phyloP scores from a whole-genome alignment of 2,888 invertebrate genomes.

The Horisme vitalbata region DNA sequence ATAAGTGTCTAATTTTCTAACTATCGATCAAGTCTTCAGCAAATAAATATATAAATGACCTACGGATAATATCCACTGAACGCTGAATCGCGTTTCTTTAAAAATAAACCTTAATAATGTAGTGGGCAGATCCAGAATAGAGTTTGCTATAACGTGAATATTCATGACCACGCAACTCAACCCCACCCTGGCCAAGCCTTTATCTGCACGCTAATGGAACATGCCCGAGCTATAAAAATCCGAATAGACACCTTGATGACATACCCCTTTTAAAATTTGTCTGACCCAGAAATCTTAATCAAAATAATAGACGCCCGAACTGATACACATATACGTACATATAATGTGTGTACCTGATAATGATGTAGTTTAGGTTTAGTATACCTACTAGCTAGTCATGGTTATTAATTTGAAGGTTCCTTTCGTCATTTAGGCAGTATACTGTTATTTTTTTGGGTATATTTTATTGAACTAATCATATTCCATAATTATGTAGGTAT shows the following conservation, averaged over 20 bases:
- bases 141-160: slow-evolving; percentile 63
- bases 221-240: slow-evolving; percentile 17
- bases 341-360: too few species aligned
- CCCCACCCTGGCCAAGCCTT: slow-evolving; percentile 63
- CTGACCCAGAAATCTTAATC: slow-evolving; percentile 1
- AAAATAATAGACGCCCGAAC: too few species aligned
- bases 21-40: too few species aligned
- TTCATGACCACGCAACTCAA: slow-evolving; percentile 67
- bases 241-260: slow-evolving; percentile 21
- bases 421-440: too few species aligned
- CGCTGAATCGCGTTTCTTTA: slow-evolving; percentile 26
- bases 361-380: too few species aligned
- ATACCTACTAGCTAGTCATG: too few species aligned
- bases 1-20: too few species aligned
- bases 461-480: too few species aligned
- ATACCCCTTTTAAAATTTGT: not conserved
- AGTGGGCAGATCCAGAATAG: slow-evolving; percentile 48
- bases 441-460: too few species aligned
- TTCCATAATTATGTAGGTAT: too few species aligned
- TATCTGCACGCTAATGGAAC: slow-evolving; percentile 55
- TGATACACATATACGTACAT: too few species aligned
- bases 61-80: slow-evolving; percentile 14
- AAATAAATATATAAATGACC: not conserved
- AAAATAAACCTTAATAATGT: slow-evolving; percentile 49
- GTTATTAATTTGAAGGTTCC: too few species aligned